Evolutionary conservation across 2,888 invertebrate species (phyloP).

Genomic region (Eristalis intricaria): DNA sequence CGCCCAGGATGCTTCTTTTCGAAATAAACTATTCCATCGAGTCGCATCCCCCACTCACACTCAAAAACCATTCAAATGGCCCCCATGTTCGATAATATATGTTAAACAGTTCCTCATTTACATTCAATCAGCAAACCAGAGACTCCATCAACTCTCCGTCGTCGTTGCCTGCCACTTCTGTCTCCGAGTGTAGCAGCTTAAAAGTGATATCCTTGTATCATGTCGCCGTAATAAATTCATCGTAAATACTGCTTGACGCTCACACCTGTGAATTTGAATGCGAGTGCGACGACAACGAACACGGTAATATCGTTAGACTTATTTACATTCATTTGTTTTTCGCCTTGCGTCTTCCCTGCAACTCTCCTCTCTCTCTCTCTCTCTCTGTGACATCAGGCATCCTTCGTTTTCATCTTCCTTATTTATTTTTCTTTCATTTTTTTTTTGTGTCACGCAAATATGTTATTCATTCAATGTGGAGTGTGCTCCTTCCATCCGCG

Average conservation of each 20-base stretch:
- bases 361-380: too few species aligned
- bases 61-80: background rate
- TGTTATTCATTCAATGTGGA: conserved; percentile 64
- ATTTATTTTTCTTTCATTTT: conserved; percentile 4
- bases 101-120: conserved; percentile 48
- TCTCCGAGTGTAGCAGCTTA: background rate
- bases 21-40: background rate
- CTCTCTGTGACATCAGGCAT: background rate
- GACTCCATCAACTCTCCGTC: conserved; percentile 21
- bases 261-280: conserved; percentile 69
- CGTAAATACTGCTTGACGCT: conserved; percentile 53
- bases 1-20: background rate
- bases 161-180: background rate
- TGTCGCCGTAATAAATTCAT: conserved; percentile 54
- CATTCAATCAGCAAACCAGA: conserved; percentile 62
- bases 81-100: conserved; percentile 2
- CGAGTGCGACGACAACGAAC: conserved; percentile 44
- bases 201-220: conserved; percentile 52
- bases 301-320: conserved; percentile 61
- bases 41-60: background rate
- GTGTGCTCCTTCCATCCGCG: background rate
- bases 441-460: conserved; percentile 37
- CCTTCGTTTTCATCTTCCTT: background rate
- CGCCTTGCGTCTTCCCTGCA: background rate
- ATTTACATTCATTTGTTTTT: conserved; percentile 62